Evolutionary conservation across 2,797 vertebrate species (phyloP).

Genomic region (Semotilus atromaculatus): DNA sequence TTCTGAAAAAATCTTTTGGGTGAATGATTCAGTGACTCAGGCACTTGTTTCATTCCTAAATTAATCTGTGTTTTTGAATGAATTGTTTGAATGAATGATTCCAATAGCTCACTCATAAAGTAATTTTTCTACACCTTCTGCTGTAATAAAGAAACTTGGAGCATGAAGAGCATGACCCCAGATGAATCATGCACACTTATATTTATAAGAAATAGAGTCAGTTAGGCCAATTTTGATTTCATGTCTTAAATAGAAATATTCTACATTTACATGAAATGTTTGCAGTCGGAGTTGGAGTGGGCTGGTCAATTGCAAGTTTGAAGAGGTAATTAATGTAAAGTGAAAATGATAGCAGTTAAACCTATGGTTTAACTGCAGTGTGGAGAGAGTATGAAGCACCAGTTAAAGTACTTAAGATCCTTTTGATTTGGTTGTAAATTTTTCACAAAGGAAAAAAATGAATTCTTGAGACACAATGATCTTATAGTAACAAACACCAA

Average conservation of each 20-base stretch:
- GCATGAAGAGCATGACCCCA: not conserved
- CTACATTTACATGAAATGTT: conserved; percentile 63
- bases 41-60: not conserved
- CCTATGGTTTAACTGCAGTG: conserved; percentile 73
- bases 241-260: conserved; percentile 13
- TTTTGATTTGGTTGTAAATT: not conserved
- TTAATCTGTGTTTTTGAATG: not conserved
- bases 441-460: not conserved
- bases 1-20: not conserved
- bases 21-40: not conserved
- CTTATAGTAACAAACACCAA: not conserved
- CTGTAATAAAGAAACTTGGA: not conserved
- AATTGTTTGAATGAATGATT: not conserved
- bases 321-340: conserved; percentile 71
- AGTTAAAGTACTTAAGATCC: not conserved
- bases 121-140: not conserved
- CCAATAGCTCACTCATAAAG: not conserved
- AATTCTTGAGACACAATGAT: not conserved
- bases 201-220: conserved; percentile 3
- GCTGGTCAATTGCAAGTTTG: conserved; percentile 71
- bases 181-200: not conserved
- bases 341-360: conserved; percentile 80
- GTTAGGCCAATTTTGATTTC: conserved; percentile 12
- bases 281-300: conserved; percentile 65
- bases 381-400: not conserved